phyloP scores from a whole-genome alignment of 2,888 invertebrate genomes.

The Ormyrus rosae region DNA sequence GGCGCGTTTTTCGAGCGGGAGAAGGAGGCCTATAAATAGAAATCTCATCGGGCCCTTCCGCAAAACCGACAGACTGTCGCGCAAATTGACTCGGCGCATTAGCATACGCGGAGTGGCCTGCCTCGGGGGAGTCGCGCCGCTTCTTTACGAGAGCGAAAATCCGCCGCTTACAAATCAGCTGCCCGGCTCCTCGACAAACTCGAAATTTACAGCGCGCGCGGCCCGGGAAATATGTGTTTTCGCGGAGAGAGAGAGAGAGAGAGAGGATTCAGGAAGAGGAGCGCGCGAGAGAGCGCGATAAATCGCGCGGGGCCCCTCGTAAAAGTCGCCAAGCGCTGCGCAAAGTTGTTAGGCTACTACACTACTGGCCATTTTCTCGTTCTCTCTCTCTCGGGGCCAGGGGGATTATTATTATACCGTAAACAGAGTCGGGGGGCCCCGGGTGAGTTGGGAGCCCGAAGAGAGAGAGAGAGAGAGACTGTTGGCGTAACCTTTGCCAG shows the following conservation, averaged over 20 bases:
- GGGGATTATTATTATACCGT: constrained; percentile 39
- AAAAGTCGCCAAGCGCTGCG: constrained; percentile 37
- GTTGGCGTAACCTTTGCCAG: constrained; percentile 22
- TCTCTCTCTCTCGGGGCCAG: not conserved
- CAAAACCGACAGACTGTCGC: too few relatives aligned
- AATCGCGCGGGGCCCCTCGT: constrained; percentile 46
- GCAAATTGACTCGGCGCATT: not conserved
- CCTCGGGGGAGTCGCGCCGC: not conserved
- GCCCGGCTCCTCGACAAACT: constrained; percentile 1
- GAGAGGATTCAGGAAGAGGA: constrained; percentile 37
- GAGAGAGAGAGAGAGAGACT: not conserved
- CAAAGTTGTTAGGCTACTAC: not conserved
- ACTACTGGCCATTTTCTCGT: too few relatives aligned
- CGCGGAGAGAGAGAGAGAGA: not conserved
- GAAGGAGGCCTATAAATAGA: too few relatives aligned
- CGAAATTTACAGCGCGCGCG: constrained; percentile 44
- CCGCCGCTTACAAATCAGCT: constrained; percentile 36
- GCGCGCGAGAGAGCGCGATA: constrained; percentile 34
- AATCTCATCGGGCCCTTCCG: too few relatives aligned
- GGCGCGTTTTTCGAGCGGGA: not conserved
- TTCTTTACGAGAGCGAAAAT: too few relatives aligned
- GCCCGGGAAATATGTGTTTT: constrained; percentile 34
- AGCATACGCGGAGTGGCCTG: not conserved
- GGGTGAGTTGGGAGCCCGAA: not conserved
- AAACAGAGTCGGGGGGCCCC: constrained; percentile 3